These are phyloP conservation scores for Caenorhabditis inopinata DNA, from an alignment of 1,140 invertebrate genomes.

Conservation along the genomic window DNA sequence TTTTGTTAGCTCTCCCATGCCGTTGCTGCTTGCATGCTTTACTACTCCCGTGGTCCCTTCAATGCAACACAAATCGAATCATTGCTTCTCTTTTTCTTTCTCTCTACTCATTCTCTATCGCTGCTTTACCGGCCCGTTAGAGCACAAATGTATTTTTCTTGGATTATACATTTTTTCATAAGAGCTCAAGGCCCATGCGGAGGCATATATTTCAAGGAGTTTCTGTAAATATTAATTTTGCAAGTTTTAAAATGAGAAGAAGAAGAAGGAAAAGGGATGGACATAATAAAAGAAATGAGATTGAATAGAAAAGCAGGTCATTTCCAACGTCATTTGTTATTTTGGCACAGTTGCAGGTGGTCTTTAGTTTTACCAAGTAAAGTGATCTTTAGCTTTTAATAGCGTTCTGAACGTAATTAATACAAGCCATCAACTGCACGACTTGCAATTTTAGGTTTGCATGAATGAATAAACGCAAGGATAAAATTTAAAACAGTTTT, in stretches of 20 bases:
- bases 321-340: neutral
- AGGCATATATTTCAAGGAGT: too few relatives aligned
- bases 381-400: too few relatives aligned
- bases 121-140: neutral
- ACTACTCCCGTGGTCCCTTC: neutral
- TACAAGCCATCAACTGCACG: too few relatives aligned
- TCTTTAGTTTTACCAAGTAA: neutral
- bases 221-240: too few relatives aligned
- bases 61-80: constrained; percentile 18
- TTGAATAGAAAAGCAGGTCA: neutral
- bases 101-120: constrained; percentile 5
- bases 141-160: neutral
- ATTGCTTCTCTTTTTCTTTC: neutral
- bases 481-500: too few relatives aligned
- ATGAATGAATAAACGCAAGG: too few relatives aligned
- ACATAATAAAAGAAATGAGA: neutral
- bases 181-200: too few relatives aligned
- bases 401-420: too few relatives aligned
- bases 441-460: too few relatives aligned
- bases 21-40: too few relatives aligned
- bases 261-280: neutral
- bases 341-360: neutral
- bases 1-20: neutral
- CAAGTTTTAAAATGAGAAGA: neutral
- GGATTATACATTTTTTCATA: neutral